phyloP scores from a whole-genome alignment of 2,113 vertebrate genomes.

The Pogonocichla stellata region DNA sequence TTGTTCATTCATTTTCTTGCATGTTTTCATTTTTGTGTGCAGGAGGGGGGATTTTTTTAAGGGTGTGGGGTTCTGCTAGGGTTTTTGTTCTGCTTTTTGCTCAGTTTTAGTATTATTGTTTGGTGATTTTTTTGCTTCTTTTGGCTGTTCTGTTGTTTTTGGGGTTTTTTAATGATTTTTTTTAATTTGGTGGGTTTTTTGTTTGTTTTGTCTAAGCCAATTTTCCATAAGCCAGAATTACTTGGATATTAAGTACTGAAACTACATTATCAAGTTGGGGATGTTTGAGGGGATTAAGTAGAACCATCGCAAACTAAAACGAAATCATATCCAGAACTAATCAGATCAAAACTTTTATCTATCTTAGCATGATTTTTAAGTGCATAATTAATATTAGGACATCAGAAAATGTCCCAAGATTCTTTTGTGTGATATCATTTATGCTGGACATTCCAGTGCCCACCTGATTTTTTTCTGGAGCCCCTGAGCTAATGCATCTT shows the following conservation, averaged over 20 bases:
- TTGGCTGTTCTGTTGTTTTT: background rate
- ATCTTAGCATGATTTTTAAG: background rate
- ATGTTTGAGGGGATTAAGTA: background rate
- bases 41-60: background rate
- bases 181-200: too few relatives aligned
- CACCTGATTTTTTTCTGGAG: background rate
- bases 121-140: rapidly evolving
- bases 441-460: background rate
- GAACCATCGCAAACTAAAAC: background rate
- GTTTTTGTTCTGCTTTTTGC: background rate
- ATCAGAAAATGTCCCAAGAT: background rate
- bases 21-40: background rate
- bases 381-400: background rate
- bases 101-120: background rate
- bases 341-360: background rate
- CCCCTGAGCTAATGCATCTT: background rate
- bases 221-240: background rate
- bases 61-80: rapidly evolving
- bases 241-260: background rate
- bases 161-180: too few relatives aligned
- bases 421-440: rapidly evolving
- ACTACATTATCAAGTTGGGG: background rate
- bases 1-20: background rate
- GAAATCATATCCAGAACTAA: background rate
- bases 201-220: background rate